Evolutionary conservation across 2,888 invertebrate genomes (phyloP), one percentile per base, ranked within the genome.

Genomic region (Sepioteuthis lessoniana): DNA sequence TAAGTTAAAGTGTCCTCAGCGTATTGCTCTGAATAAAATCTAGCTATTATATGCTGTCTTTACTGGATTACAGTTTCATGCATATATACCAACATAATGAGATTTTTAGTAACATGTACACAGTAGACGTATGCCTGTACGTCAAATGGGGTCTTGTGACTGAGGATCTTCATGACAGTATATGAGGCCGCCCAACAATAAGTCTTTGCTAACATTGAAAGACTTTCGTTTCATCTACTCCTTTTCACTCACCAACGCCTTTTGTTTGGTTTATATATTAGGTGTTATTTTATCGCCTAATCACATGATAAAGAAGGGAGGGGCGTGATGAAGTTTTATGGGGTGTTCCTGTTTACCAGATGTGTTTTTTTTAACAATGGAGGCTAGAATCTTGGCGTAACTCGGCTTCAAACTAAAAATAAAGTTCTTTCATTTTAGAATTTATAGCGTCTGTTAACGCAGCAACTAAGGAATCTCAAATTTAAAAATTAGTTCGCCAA

Each of bases 321-420:
- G n/a, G n/a, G 76, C 76, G 35, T 76, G 76, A 76, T 76, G n/a
- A n/a, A 76, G 76, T n/a, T 76, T 76, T n/a, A 76, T 76, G 76
- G n/a, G n/a, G 0, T 0, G n/a, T 76, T 76, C 19, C 76, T 76
- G 76, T 13, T 76, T 35, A 76, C 76, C 76, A 76, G 76, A 76
- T 76, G 76, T 76, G n/a, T n/a, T 0, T 76, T 76, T 42, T 3
- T 76, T 35, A 35, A 76, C 76, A 76, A 76, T 35, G 35, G 76
- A 35, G n/a, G 76, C 7, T n/a, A 35, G 76, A 76, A 76, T 76
- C n/a, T 76, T 76, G 8, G 76, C 76, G n/a, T 76, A 76, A 76
- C 76, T n/a, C 13, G n/a, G 76, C 13, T 21, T 76, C n/a, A 76
- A n/a, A 76, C 76, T 76, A 76, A 76, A 35, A 76, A 76, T 76